Evolutionary conservation across 2,113 vertebrate species (phyloP), one percentile per base, ranked within the genome.

Genomic region (Sinocyclocheilus anshuiensis): DNA sequence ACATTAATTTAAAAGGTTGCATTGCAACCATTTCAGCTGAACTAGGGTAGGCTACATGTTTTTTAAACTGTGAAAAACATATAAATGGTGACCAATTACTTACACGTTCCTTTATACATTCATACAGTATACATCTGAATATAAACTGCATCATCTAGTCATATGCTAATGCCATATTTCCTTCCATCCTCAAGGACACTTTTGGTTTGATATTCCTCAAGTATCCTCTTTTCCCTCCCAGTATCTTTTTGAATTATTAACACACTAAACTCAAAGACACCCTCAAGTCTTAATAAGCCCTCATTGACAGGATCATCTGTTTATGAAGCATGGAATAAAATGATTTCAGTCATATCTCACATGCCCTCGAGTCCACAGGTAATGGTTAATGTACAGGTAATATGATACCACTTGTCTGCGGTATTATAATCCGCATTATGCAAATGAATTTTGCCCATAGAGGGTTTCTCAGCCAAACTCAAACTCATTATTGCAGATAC

Each of bases 201-300:
- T 61, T 61, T 61, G 57, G 57, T n/a, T 61, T 61, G 57, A 61
- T 29, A 33, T 84, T 63, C 48, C 26, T 74, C 33, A 39, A 67
- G 57, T 20, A 9, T 22, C 63, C 20, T 55, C 82, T 42, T 63
- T 63, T 45, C 15, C 13, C 15, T 53, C 65, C 9, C 76, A 26
- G 29, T 55, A 15, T 45, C 36, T 33, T 15, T 59, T 48, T 81
- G 53, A 72, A 61, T 81, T 81, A 81, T 81, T 86, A 36, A 81
- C 77, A 61, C 33, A 20, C 45, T 24, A 22, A 20, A 36, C 76
- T 79, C 29, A 22, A 20, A 39, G 20, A 81, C 9, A 57, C 39
- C 26, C 84, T 81, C 36, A 57, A 74, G 50, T 48, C 55, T 57
- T 48, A 57, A 74, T 61, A 65, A 74, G 20, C 67, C 53, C 3